Percentiles rank a stretch among this genome's conserved stretches.
Conservation (phyloP, 2,888 invertebrate genomes). For the Agonopterix alstromeriana region DNA sequence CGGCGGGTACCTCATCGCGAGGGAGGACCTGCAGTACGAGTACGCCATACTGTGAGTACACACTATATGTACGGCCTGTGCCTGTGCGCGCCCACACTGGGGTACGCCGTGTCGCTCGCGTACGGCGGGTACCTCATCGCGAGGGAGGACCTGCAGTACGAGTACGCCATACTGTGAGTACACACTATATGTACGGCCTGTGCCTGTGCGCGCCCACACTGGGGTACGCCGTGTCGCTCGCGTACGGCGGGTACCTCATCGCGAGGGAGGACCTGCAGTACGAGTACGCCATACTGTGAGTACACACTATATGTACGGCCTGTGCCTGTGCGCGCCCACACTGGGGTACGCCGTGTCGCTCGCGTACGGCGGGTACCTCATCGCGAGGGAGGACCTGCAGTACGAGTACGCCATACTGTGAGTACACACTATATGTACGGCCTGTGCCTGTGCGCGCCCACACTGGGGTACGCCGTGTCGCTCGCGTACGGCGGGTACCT, state of each 20-base stretch:
- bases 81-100: conserved; percentile 81
- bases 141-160: conserved; percentile 75
- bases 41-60: conserved; percentile 80
- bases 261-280: conserved; percentile 78
- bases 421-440: conserved; percentile 80
- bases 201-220: conserved; percentile 83
- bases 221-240: conserved; percentile 83
- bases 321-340: conserved; percentile 82
- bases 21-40: conserved; percentile 77
- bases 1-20: conserved; percentile 81
- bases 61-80: conserved; percentile 84
- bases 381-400: conserved; percentile 76
- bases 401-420: conserved; percentile 83
- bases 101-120: conserved; percentile 82
- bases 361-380: conserved; percentile 82
- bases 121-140: conserved; percentile 84
- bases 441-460: conserved; percentile 81
- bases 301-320: conserved; percentile 78
- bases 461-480: conserved; percentile 82
- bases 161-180: conserved; percentile 81
- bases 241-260: conserved; percentile 83
- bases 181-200: conserved; percentile 80
- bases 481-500: conserved; percentile 83
- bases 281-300: conserved; percentile 82
- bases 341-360: conserved; percentile 83